Base-by-base conservation (phyloP, 2,113 vertebrate genomes). In the Ictalurus punctatus region DNA sequence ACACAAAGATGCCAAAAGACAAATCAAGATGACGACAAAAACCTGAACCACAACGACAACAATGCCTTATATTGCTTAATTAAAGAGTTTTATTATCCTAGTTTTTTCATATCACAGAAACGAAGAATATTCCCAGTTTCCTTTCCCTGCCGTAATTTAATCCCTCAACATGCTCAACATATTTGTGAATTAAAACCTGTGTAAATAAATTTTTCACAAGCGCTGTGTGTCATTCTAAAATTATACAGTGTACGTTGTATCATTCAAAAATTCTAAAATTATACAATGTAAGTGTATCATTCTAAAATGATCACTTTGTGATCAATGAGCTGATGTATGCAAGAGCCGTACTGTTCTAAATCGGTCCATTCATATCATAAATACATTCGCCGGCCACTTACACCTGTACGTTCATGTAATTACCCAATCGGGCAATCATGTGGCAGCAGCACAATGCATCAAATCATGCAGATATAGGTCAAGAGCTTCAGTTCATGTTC, bases 1-100 rank as follows among this genome's bases (percentile, higher is more conserved):
- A 91, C 98, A 99, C 93, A 97, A 96, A 92, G 96, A 98, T 74
- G 98, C 97, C 65, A 95, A 93, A 90, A 95, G 96, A 90, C 97
- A 95, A 92, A 83, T 96, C 71, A 97, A 93, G 89, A 79, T 89
- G 12, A 95, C 93, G 6, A 65, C 92, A 48, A 95, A 89, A 80
- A 94, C 84, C 88, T 95, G 92, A 95, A 71, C 25, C 37, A 19
- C 40, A 17, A 40, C 0, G 34, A 76, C 54, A 59, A 25, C 10
- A 21, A 2, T 3, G 54, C 67, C 48, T 73, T 58, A 27, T 17
- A 9, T 63, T 74, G 5, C 30, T 73, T n/a, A 73, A 3, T 54
- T 8, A 67, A 69, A 27, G 65, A 67, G 69, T 73, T n/a, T 30
- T 3, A 48, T 54, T 85, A 54, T 56, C 14, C 40, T 0, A 40